Conservation (phyloP, 1,140 invertebrate genomes). For the Temnothorax nylanderi region DNA sequence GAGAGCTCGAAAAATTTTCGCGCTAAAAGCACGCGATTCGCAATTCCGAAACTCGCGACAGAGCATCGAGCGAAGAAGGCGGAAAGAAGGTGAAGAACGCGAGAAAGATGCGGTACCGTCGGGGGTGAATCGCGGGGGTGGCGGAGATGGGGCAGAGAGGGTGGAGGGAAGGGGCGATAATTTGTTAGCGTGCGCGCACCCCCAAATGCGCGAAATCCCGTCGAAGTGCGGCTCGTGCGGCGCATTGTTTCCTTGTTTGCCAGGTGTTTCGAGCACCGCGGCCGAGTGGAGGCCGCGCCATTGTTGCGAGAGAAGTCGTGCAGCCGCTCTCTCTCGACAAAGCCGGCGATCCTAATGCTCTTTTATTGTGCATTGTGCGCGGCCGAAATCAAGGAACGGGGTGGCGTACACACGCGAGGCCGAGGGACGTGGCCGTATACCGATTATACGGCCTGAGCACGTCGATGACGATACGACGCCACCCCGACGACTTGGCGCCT, state of each 20-base stretch:
- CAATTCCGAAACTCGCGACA: neutral
- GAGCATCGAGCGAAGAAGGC: neutral
- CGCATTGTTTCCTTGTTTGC: conserved; percentile 85
- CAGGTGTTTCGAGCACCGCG: conserved; percentile 84
- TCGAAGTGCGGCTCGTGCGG: conserved; percentile 79
- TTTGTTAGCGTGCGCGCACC: conserved; percentile 82
- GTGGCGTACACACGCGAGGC: conserved; percentile 40
- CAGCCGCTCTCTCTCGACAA: conserved; percentile 81
- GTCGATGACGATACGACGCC: conserved; percentile 49
- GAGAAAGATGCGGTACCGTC: conserved; percentile 4
- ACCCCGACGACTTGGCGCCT: conserved; percentile 19
- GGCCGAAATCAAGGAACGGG: conserved; percentile 73
- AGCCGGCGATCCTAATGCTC: conserved; percentile 85
- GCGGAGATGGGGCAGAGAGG: neutral
- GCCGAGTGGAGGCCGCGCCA: conserved; percentile 80
- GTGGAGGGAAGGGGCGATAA: conserved; percentile 77
- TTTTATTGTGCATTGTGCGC: conserved; percentile 85
- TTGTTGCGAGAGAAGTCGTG: conserved; percentile 83
- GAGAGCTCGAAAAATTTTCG: neutral
- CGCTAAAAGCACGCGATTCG: neutral
- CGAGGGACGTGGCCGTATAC: conserved; percentile 56
- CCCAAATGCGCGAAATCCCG: conserved; percentile 83
- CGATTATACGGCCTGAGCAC: conserved; percentile 48
- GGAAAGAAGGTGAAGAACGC: conserved; percentile 53
- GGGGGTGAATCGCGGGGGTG: conserved; percentile 6